Percentiles rank a stretch among this genome's conserved stretches.
Evolutionary conservation across 2,113 vertebrate species (phyloP).

Genomic region (Phalacrocorax aristotelis): DNA sequence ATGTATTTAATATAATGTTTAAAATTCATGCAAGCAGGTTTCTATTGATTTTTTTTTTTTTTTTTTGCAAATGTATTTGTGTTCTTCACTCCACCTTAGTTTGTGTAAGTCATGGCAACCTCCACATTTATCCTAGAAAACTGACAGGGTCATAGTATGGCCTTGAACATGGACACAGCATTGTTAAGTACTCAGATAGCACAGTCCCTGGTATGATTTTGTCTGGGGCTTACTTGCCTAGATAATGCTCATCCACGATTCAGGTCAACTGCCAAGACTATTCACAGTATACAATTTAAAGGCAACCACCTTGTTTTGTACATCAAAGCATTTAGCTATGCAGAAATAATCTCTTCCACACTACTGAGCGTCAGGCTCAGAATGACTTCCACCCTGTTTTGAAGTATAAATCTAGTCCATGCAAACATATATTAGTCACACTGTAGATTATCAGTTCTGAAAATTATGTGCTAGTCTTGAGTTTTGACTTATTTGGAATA

Average conservation of each 20-base stretch:
- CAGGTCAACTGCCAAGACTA: not conserved
- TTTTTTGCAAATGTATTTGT: not conserved
- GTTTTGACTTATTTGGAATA: not conserved
- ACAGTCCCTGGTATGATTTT: not conserved
- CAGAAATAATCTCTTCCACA: not conserved
- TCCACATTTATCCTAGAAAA: not conserved
- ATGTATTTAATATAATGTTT: not conserved
- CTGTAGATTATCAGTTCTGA: not conserved
- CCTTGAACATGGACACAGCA: not conserved
- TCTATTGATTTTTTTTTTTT: not conserved
- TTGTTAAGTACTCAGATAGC: rapidly evolving
- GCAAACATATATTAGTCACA: not conserved
- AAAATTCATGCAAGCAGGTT: not conserved
- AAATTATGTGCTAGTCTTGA: not conserved
- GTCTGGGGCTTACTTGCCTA: not conserved
- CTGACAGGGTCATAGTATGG: not conserved
- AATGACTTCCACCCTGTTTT: not conserved
- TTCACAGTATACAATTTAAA: not conserved
- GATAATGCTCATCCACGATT: not conserved
- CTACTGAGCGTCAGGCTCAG: rapidly evolving
- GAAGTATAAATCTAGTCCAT: not conserved
- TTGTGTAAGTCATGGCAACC: not conserved
- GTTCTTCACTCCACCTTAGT: not conserved
- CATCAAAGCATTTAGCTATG: not conserved
- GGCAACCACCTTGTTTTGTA: not conserved